Conservation (phyloP, 2,113 vertebrate species). For the Rhinopomastus cyanomelas region DNA sequence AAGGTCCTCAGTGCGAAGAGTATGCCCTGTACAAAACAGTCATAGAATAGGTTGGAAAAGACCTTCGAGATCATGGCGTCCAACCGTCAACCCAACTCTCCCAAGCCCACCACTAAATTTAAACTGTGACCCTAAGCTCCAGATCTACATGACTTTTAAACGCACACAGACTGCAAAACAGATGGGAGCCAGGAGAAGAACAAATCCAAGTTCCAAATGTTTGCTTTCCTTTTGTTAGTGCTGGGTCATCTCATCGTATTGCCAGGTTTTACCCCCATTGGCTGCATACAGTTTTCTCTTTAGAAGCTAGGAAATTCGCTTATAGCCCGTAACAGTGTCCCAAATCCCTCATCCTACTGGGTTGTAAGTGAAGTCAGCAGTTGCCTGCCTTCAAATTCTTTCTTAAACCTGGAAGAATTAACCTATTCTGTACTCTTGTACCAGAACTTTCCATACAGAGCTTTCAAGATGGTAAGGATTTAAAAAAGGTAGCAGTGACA, state of each 20-base stretch:
- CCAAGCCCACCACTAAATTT: too few species aligned
- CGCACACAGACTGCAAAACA: too few species aligned
- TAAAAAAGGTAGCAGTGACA: background rate
- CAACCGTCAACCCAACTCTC: too few species aligned
- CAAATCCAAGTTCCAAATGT: too few species aligned
- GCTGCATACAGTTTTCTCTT: background rate
- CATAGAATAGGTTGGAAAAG: too few species aligned
- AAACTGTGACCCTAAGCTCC: too few species aligned
- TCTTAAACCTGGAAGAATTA: background rate
- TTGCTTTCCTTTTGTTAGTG: background rate
- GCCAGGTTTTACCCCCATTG: background rate
- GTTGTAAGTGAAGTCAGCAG: background rate
- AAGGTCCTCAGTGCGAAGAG: background rate
- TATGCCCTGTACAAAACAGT: background rate
- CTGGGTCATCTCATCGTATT: background rate
- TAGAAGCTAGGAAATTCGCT: background rate
- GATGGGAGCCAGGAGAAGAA: too few species aligned
- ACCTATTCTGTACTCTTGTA: background rate
- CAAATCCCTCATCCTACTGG: background rate
- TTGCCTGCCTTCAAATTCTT: background rate
- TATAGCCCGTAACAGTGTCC: background rate
- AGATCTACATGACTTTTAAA: too few species aligned
- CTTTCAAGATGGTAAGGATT: background rate
- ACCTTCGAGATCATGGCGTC: too few species aligned
- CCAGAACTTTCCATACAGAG: background rate